Conservation (phyloP, 35 echinoderm and acorn worm genomes). For the Apostichopus californicus region DNA sequence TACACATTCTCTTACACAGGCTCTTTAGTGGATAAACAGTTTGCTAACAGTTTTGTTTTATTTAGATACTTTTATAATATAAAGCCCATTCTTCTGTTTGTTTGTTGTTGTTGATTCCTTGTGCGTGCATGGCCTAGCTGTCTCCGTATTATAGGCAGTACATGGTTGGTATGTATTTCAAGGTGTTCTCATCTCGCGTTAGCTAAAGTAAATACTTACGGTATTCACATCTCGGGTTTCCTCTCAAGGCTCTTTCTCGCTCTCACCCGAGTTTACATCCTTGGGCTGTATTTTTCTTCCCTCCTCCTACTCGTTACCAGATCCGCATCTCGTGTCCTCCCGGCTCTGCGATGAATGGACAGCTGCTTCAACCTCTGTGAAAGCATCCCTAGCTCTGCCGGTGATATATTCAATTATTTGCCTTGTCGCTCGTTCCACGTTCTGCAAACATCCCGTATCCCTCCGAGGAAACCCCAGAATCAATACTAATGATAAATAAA, state of each 20-base stretch:
- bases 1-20: too few species aligned
- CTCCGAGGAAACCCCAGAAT: background rate
- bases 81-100: background rate
- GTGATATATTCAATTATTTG: background rate
- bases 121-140: background rate
- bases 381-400: background rate
- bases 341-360: background rate
- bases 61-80: background rate
- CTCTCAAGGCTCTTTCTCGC: background rate
- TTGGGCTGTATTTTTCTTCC: background rate
- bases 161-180: background rate
- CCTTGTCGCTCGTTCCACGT: too few species aligned
- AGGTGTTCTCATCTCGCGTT: background rate
- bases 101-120: background rate
- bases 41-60: background rate
- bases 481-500: constrained; percentile 26
- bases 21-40: too few species aligned
- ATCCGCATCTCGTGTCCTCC: constrained; percentile 11
- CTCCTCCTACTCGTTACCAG: background rate
- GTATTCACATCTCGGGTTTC: background rate
- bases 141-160: background rate
- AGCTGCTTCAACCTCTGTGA: background rate
- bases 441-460: background rate
- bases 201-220: background rate
- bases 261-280: background rate